Base-by-base conservation (phyloP, 2,113 vertebrate species). In the Melanerpes formicivorus region DNA sequence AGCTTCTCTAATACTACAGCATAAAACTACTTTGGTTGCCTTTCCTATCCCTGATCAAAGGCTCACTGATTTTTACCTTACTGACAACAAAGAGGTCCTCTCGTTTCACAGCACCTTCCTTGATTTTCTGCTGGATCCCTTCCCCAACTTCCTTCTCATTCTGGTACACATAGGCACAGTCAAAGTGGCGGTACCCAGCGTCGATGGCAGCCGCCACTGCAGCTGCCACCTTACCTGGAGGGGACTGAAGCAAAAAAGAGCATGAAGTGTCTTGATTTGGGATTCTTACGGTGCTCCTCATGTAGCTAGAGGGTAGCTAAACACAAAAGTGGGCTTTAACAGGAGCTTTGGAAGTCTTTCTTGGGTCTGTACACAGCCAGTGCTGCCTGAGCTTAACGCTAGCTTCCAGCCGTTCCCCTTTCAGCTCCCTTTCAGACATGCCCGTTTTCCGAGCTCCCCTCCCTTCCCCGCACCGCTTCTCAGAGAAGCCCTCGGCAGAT, bases 21-120 rank as follows among this genome's bases (percentile, higher is more conserved):
- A 30, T n/a, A 70, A 44, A 40, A 23, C 9, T 16, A 1, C 6
- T 69, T 25, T 6, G 25, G 8, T 10, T 70, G 54, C 27, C 42
- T 22, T 70, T 59, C 27, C 42, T 22, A 12, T 3, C n/a, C 46
- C 22, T 4, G 25, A 62, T 2, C 10, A 30, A 6, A 4, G 21
- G 9, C 29, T 8, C 50, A 5, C 30, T 4, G 25, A 23, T 9
- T 17, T 10, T n/a, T 84, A 98, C 98, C 98, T 99, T 99, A 87
- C 98, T 99, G 94, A 99, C 98, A 0, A 99, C 40, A 44, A 99
- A 99, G 23, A 99, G 97, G 9, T 99, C 98, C 30, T 98, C 98
- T 46, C 98, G 97, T 76, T 98, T 98, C 60, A 98, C 98, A 69
- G 88, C 92, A 0, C 97, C 97, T 62, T 97, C 94, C 72, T 97